Conservation (phyloP, 2,888 invertebrate species). For the Oxytorus armatus region DNA sequence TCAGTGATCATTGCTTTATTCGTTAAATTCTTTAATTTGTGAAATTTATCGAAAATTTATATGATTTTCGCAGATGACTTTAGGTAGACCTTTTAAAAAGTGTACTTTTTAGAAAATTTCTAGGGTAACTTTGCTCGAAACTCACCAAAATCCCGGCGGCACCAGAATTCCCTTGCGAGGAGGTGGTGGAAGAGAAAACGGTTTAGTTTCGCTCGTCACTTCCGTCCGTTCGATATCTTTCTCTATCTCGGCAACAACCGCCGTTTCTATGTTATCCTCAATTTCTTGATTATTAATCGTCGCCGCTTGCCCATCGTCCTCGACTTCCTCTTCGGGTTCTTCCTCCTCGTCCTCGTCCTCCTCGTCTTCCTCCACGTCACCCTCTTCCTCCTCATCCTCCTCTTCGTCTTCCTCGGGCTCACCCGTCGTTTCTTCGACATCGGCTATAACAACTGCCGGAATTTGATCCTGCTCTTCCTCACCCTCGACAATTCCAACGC, state of each 20-base stretch:
- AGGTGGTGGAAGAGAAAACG: conserved; percentile 82
- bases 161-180: conserved; percentile 87
- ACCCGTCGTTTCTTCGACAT: conserved; percentile 70
- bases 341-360: conserved; percentile 69
- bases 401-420: conserved; percentile 74
- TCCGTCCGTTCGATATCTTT: conserved; percentile 35
- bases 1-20: background rate
- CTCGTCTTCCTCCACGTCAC: conserved; percentile 73
- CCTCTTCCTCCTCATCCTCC: conserved; percentile 71
- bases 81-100: no score
- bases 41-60: no score
- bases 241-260: conserved; percentile 43
- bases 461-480: conserved; percentile 70
- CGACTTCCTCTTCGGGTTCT: conserved; percentile 58
- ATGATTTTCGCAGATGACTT: no score
- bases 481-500: conserved; percentile 29
- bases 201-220: background rate
- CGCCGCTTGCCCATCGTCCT: conserved; percentile 58
- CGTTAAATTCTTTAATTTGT: no score
- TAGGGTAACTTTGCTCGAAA: no score
- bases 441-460: conserved; percentile 59
- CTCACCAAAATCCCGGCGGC: conserved; percentile 84
- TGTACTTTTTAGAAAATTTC: no score
- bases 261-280: conserved; percentile 46
- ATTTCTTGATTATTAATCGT: conserved; percentile 50